A percentile compares a stretch with the other conserved stretches of the same genome.
phyloP scores from a whole-genome alignment of 2,113 vertebrate species.

The Columba livia region DNA sequence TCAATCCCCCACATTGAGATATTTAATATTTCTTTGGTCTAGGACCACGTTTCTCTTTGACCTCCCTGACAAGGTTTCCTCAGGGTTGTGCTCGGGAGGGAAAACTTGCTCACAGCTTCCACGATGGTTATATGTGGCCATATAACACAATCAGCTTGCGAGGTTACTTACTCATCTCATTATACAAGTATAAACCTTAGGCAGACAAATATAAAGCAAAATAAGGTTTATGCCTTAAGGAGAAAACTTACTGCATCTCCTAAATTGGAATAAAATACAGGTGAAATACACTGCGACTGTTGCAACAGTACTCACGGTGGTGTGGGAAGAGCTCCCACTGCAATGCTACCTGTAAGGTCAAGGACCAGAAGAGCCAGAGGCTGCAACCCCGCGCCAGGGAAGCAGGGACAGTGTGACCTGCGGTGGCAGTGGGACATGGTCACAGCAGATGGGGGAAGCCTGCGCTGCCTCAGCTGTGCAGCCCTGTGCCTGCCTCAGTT shows the following conservation, averaged over 20 bases:
- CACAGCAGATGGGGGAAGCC: accelerated
- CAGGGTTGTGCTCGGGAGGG: background rate
- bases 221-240: conserved; percentile 16
- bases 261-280: background rate
- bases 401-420: background rate
- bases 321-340: background rate
- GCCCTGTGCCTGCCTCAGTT: background rate
- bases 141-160: conserved; percentile 44
- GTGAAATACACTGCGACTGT: accelerated
- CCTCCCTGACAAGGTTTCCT: background rate
- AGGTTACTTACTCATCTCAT: conserved; percentile 65
- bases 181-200: conserved; percentile 8
- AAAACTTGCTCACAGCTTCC: background rate
- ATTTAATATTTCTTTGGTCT: too few relatives aligned
- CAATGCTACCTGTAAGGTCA: background rate
- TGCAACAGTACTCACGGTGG: background rate
- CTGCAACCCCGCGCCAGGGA: background rate
- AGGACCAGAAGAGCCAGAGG: background rate
- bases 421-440: accelerated
- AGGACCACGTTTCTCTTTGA: too few relatives aligned
- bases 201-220: conserved; percentile 40
- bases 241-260: background rate
- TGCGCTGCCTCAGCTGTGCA: background rate
- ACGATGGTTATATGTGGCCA: background rate
- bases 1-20: too few relatives aligned